These are phyloP conservation scores for Tinamus major DNA, from an alignment of 2,797 vertebrate species.

Conservation along the genomic window DNA sequence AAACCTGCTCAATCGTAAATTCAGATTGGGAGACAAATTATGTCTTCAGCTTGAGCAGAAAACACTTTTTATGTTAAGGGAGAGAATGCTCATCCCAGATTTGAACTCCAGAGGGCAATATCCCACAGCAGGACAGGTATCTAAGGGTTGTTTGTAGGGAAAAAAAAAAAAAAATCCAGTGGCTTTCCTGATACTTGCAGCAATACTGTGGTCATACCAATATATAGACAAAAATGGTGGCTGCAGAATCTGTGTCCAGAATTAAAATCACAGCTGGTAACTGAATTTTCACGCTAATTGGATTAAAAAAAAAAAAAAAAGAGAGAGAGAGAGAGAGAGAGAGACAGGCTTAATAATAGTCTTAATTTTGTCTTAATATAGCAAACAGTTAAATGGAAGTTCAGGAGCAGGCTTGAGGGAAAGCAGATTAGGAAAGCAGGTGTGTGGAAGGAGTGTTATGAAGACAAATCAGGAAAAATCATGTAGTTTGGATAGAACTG, in stretches of 20 bases:
- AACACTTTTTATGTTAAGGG: not conserved
- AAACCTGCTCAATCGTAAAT: not conserved
- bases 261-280: not conserved
- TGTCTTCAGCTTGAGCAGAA: not conserved
- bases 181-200: not conserved
- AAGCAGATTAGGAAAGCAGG: not conserved
- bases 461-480: not conserved
- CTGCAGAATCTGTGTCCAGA: not conserved
- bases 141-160: rapidly evolving
- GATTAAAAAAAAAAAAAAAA: not conserved
- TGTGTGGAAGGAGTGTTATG: not conserved
- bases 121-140: not conserved
- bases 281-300: not conserved
- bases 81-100: not conserved
- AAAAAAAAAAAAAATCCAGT: not conserved
- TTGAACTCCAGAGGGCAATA: constrained; percentile 71
- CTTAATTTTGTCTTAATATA: not conserved
- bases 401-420: not conserved
- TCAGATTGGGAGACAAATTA: not conserved
- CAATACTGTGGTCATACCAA: rapidly evolving
- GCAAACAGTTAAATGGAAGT: not conserved
- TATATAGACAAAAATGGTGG: not conserved
- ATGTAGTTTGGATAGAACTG: not conserved
- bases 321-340: too few relatives aligned
- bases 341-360: too few relatives aligned